These are phyloP conservation scores for Thaleichthys pacificus DNA, from an alignment of 2,797 vertebrate genomes.

Conservation along the genomic window DNA sequence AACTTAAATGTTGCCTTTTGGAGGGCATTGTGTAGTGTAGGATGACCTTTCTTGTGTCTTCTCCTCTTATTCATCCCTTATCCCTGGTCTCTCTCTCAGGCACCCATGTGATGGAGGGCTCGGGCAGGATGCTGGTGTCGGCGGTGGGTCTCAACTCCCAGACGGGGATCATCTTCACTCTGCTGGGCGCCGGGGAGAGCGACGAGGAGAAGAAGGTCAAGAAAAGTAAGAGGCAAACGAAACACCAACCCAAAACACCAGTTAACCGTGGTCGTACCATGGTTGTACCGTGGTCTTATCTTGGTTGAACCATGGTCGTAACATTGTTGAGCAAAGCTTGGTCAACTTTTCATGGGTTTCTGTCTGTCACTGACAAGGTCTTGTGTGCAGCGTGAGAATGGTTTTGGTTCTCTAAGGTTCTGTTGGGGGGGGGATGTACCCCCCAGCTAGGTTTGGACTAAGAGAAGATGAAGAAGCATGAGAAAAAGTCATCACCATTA, in stretches of 20 bases:
- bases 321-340: not conserved
- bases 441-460: not conserved
- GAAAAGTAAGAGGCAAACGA: constrained; percentile 85
- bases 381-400: not conserved
- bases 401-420: constrained; percentile 5
- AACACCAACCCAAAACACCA: constrained; percentile 5
- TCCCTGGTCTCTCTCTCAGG: constrained; percentile 67
- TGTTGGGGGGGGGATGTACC: no score
- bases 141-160: constrained; percentile 98
- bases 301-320: not conserved
- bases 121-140: constrained; percentile 92
- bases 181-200: constrained; percentile 85
- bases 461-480: not conserved
- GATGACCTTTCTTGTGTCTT: no score
- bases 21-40: no score
- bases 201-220: constrained; percentile 91
- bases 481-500: not conserved
- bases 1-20: no score
- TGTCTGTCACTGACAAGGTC: not conserved
- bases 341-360: not conserved
- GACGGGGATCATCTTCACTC: constrained; percentile 96
- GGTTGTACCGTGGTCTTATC: no score
- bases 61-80: no score
- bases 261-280: not conserved
- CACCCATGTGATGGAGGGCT: constrained; percentile 99